Conservation (phyloP, 2,888 invertebrate genomes). For the Leucoma salicis region DNA sequence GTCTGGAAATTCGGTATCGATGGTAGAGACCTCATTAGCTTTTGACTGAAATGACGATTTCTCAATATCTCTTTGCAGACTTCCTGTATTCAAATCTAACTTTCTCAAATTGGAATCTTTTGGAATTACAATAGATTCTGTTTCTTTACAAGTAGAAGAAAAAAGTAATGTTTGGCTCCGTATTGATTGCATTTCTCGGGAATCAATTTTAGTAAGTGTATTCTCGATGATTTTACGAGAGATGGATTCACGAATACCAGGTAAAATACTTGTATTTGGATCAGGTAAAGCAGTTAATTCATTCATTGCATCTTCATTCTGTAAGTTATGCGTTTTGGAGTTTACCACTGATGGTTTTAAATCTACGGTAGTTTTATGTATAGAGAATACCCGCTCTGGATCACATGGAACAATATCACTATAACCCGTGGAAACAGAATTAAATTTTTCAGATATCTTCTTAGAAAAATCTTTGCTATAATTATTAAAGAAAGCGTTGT, state of each 20-base stretch:
- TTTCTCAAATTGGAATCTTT: too few species aligned
- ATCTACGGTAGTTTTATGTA: constrained; percentile 50
- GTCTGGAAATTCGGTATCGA: constrained; percentile 33
- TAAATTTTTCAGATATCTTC: constrained; percentile 56
- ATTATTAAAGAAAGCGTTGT: constrained; percentile 11
- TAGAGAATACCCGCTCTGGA: constrained; percentile 40
- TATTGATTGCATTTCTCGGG: not conserved
- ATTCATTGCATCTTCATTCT: constrained; percentile 11
- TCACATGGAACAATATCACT: constrained; percentile 41
- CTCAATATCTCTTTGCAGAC: constrained; percentile 19
- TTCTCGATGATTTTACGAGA: constrained; percentile 11
- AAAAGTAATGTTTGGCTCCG: too few species aligned
- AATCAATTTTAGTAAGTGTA: not conserved
- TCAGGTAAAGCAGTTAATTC: constrained; percentile 3
- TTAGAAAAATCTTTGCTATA: constrained; percentile 44
- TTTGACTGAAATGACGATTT: constrained; percentile 11
- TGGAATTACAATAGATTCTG: too few species aligned
- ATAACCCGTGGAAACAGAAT: constrained; percentile 56
- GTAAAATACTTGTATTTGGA: not conserved
- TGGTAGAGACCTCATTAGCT: constrained; percentile 16
- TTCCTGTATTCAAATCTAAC: constrained; percentile 24
- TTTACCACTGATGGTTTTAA: constrained; percentile 42
- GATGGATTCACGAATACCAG: constrained; percentile 9
- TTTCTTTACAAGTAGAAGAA: too few species aligned
- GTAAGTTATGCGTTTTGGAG: constrained; percentile 23